Evolutionary conservation across 2,888 invertebrate species (phyloP).

Genomic region (Cephus spinipes): DNA sequence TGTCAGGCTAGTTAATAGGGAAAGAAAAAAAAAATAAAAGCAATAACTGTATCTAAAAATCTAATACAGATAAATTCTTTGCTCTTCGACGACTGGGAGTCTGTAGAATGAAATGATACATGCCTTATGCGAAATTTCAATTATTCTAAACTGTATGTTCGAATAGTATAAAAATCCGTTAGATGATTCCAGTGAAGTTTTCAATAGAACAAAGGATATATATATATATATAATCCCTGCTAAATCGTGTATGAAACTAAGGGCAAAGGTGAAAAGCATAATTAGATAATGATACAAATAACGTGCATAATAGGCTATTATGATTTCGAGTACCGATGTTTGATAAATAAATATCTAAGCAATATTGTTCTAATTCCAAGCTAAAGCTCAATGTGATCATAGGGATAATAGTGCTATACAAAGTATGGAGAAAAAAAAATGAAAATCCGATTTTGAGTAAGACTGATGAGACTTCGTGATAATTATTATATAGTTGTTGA

Average conservation of each 20-base stretch:
- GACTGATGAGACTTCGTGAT: constrained; percentile 54
- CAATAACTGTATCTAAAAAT: neutral
- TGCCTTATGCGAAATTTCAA: neutral
- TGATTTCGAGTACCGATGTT: neutral
- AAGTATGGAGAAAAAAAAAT: neutral
- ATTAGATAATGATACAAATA: neutral
- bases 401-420: constrained; percentile 16
- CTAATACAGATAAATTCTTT: neutral
- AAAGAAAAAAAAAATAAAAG: neutral
- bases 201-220: neutral
- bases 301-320: neutral
- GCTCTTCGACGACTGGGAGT: neutral
- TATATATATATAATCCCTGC: neutral
- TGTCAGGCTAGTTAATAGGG: neutral
- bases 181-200: neutral
- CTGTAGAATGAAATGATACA: neutral
- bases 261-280: neutral
- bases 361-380: constrained; percentile 17
- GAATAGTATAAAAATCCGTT: neutral
- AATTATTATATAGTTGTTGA: constrained; percentile 37
- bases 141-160: neutral
- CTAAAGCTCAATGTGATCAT: constrained; percentile 29
- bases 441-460: constrained; percentile 31
- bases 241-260: neutral
- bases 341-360: neutral